Percentiles rank a stretch among this genome's conserved stretches.
Evolutionary conservation across 2,113 vertebrate genomes (phyloP).

Genomic region (Pomatostomus ruficeps): DNA sequence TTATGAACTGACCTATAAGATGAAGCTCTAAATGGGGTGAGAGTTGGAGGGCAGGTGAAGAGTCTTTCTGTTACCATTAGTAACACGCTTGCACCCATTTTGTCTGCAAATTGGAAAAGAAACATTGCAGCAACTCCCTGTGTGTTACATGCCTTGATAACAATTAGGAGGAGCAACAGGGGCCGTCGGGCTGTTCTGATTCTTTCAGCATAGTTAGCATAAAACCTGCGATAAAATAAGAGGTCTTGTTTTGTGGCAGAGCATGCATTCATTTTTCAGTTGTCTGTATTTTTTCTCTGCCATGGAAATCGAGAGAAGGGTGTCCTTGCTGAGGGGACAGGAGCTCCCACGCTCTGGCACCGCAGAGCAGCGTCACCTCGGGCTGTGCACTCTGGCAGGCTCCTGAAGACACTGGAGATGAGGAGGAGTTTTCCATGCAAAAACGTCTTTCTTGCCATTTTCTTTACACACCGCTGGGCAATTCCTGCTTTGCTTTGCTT

Average conservation of each 20-base stretch:
- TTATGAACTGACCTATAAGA: neutral
- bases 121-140: neutral
- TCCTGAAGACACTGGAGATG: neutral
- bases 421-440: neutral
- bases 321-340: neutral
- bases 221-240: neutral
- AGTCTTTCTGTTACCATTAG: slow-evolving; percentile 51
- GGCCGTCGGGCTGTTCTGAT: neutral
- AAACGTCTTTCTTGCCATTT: neutral
- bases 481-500: neutral
- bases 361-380: neutral
- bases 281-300: neutral
- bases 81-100: slow-evolving; percentile 4
- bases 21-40: neutral
- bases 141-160: neutral
- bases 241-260: neutral
- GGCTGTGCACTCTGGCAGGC: neutral
- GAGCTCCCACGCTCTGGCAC: rapidly evolving
- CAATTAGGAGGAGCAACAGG: neutral
- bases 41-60: slow-evolving; percentile 42
- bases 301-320: rapidly evolving
- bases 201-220: neutral
- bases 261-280: neutral
- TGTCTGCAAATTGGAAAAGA: neutral
- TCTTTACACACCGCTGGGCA: neutral